Evolutionary conservation across 2,888 invertebrate species (phyloP).

Genomic region (Scaptomyza flava): DNA sequence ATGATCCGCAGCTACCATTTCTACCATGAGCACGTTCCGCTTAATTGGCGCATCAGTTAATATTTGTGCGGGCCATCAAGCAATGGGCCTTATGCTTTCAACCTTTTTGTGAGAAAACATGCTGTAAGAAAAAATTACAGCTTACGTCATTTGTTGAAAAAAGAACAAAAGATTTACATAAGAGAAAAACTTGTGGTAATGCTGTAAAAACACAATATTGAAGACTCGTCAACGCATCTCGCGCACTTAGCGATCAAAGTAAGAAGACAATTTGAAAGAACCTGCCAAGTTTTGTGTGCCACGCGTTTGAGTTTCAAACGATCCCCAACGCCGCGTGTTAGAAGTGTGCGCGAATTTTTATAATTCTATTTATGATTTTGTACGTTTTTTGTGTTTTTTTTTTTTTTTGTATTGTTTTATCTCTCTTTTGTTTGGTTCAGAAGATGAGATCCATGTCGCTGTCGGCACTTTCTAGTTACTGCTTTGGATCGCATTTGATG

Average conservation of each 20-base stretch:
- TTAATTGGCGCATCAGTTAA: conserved; percentile 51
- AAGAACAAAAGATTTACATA: conserved; percentile 24
- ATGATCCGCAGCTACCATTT: conserved; percentile 63
- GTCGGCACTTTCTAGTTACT: conserved; percentile 78
- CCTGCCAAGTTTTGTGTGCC: conserved; percentile 69
- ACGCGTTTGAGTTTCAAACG: conserved; percentile 77
- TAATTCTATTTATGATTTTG: conserved; percentile 48
- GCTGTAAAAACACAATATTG: conserved; percentile 32
- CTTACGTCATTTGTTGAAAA: conserved; percentile 64
- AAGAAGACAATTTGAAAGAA: conserved; percentile 53
- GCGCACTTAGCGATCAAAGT: background rate
- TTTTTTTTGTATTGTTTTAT: conserved; percentile 6
- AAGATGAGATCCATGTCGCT: conserved; percentile 64
- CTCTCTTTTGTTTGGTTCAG: conserved; percentile 14
- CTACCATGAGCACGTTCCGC: conserved; percentile 41
- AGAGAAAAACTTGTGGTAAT: conserved; percentile 49
- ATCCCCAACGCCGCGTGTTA: conserved; percentile 63
- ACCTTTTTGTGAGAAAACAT: conserved; percentile 39
- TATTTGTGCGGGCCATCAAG: conserved; percentile 5
- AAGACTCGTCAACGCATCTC: conserved; percentile 25
- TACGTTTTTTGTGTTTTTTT: conserved; percentile 11
- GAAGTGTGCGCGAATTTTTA: conserved; percentile 66
- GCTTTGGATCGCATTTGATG: conserved; percentile 55
- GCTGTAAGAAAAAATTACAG: conserved; percentile 20
- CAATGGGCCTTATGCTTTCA: conserved; percentile 5